Base-by-base conservation (phyloP, 2,888 invertebrate genomes). In the Drosophila lutescens region DNA sequence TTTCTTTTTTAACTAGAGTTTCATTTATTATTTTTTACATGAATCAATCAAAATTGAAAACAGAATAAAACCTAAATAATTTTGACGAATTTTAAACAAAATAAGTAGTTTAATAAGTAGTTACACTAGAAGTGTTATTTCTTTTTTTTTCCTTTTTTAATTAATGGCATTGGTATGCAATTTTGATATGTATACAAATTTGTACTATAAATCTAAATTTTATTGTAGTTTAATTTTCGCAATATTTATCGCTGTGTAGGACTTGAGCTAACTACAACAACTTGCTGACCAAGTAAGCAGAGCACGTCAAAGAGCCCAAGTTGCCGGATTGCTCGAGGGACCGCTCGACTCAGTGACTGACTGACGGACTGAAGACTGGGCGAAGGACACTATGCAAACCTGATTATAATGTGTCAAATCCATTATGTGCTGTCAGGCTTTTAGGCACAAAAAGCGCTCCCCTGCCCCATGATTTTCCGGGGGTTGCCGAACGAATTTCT, bases 381-480 rank as follows among this genome's bases (percentile, higher is more conserved):
- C 46, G 53, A 53, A 63, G 65, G 79, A 30, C 69, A 77, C 83
- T 83, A 79, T 80, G 75, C 81, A 85, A 77, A 81, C 76, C 80
- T 80, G 80, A 88, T 89, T 86, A 85, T 88, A 86, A 86, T 88
- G 88, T 88, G 85, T 86, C 86, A 90, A 88, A 86, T 83, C 79
- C 82, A 87, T 89, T 86, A 84, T 84, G 78, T 76, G 77, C 75
- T 81, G 82, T 82, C 79, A 76, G 78, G 59, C 61, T 79, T 72
- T 73, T 62, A 49, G 82, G 71, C 69, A 51, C 72, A 73, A 70
- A 65, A 74, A 68, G 62, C 61, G 32, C 4, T 44, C 17, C 55
- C 58, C 49, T 20, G 9, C 40, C 43, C 49, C 44, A 53, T 30
- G 30, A 15, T 10, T 23, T 49, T 60, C 49, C 53, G 34, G 69